A percentile compares a stretch with the other conserved stretches of the same genome.
Conservation (phyloP, 2,797 vertebrate genomes). For the Sebastes kiyomatsui region DNA sequence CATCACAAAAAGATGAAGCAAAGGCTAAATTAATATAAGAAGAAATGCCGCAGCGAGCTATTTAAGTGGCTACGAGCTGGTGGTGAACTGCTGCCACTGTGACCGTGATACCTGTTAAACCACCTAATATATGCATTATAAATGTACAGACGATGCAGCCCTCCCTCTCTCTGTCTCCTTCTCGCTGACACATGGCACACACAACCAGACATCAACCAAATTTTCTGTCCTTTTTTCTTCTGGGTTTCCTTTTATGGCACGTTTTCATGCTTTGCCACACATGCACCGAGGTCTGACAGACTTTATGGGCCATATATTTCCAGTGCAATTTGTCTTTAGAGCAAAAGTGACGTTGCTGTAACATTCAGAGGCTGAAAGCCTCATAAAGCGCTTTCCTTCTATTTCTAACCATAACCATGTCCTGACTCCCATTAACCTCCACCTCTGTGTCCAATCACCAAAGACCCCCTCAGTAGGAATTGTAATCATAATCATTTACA, state of each 20-base stretch:
- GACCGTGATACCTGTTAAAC: constrained; percentile 40
- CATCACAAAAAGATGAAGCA: constrained; percentile 54
- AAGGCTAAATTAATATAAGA: constrained; percentile 22
- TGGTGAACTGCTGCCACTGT: constrained; percentile 18
- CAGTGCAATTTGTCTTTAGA: constrained; percentile 83
- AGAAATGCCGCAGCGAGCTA: background rate
- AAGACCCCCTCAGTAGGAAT: constrained; percentile 16
- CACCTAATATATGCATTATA: constrained; percentile 18
- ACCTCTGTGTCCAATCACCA: constrained; percentile 43
- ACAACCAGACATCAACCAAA: constrained; percentile 48
- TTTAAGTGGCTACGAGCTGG: constrained; percentile 6
- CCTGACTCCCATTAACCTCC: constrained; percentile 50
- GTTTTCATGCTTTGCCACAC: constrained; percentile 77
- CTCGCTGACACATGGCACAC: constrained; percentile 51
- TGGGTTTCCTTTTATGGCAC: constrained; percentile 58
- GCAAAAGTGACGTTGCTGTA: constrained; percentile 74
- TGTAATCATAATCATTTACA: constrained; percentile 16
- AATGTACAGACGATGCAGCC: constrained; percentile 15
- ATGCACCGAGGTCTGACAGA: constrained; percentile 76
- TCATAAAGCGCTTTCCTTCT: constrained; percentile 64
- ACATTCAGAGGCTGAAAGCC: constrained; percentile 77
- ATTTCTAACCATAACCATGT: constrained; percentile 59
- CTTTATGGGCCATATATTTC: constrained; percentile 84
- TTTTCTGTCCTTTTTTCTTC: constrained; percentile 27
- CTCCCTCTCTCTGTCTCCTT: background rate